Evolutionary conservation across 1,140 invertebrate species (phyloP), one percentile per base, ranked within the genome.

Genomic region (Lineus longissimus): DNA sequence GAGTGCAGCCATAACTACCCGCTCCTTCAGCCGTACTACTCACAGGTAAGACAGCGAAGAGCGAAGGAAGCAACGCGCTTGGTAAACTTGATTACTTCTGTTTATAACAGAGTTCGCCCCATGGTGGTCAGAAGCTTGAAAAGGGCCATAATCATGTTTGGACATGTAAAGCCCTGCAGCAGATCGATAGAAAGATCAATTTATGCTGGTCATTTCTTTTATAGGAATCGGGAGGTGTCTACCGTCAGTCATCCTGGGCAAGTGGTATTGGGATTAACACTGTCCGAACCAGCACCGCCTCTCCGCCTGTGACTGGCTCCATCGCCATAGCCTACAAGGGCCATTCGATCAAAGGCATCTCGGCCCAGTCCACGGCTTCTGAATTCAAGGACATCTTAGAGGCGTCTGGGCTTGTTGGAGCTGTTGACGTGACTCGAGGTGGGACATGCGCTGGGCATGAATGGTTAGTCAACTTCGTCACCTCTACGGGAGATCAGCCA

Each of bases 1-100:
- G 63, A 73, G 0, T 75, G 72, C 63, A 71, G 71, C 13, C 58
- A 66, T 59, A 60, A 67, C 40, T 69, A 73, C 25, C 68, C 65
- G 1, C 64, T 70, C 23, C 69, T 72, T 25, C 11, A 61, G 6
- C 43, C 66, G 2, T 57, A 55, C 19, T 23, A 40, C 25, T 62
- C 59, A 11, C 64, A 64, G 62, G 68, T 73, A 62, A n/a, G n/a
- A n/a, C n/a, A n/a, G n/a, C n/a, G n/a, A n/a, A n/a, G n/a, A n/a
- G n/a, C n/a, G n/a, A n/a, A n/a, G n/a, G n/a, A n/a, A n/a, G n/a
- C n/a, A n/a, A n/a, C n/a, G n/a, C n/a, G n/a, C n/a, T n/a, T n/a
- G n/a, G n/a, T n/a, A n/a, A n/a, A n/a, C n/a, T n/a, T n/a, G n/a
- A n/a, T n/a, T n/a, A n/a, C n/a, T n/a, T n/a, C n/a, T n/a, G n/a